These are phyloP conservation scores for Andrena bucephala DNA, from an alignment of 2,888 invertebrate species.

Conservation along the genomic window DNA sequence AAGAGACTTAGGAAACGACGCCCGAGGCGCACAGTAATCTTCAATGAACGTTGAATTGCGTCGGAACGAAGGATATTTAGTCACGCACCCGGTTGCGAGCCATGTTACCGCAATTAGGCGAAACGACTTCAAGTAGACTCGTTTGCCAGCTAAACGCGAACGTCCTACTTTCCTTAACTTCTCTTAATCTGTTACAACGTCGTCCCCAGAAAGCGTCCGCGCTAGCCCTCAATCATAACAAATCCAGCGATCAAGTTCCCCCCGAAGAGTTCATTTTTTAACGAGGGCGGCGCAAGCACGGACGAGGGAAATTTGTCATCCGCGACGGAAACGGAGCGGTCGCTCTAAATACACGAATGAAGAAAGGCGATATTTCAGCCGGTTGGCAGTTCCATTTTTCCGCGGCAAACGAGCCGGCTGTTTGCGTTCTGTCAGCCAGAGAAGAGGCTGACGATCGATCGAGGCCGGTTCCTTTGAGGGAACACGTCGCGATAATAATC, in stretches of 20 bases:
- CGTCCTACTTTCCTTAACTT: conserved; percentile 23
- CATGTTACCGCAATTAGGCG: conserved; percentile 32
- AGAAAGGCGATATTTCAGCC: conserved; percentile 31
- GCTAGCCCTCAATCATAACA: no score
- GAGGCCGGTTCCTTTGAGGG: conserved; percentile 10
- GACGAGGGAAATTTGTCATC: conserved; percentile 23
- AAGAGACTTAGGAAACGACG: background rate
- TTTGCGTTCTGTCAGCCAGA: conserved; percentile 23
- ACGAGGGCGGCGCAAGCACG: background rate
- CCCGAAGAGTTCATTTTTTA: conserved; percentile 28
- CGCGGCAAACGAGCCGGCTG: conserved; percentile 4
- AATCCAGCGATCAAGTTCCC: background rate
- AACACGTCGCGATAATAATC: conserved; percentile 54
- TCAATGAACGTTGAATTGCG: conserved; percentile 10
- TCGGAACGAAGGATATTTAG: conserved; percentile 34
- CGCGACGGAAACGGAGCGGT: conserved; percentile 16
- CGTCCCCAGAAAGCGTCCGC: conserved; percentile 3
- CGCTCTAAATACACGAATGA: conserved; percentile 43
- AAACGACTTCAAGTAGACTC: conserved; percentile 32
- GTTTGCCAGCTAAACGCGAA: conserved; percentile 25
- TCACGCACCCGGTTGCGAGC: conserved; percentile 11
- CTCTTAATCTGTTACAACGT: conserved; percentile 6
- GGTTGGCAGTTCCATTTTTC: conserved; percentile 21
- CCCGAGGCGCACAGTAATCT: background rate
- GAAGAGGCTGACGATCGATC: conserved; percentile 21